These are phyloP conservation scores for Hecatera dysodea DNA, from an alignment of 2,888 invertebrate genomes.

Conservation along the genomic window DNA sequence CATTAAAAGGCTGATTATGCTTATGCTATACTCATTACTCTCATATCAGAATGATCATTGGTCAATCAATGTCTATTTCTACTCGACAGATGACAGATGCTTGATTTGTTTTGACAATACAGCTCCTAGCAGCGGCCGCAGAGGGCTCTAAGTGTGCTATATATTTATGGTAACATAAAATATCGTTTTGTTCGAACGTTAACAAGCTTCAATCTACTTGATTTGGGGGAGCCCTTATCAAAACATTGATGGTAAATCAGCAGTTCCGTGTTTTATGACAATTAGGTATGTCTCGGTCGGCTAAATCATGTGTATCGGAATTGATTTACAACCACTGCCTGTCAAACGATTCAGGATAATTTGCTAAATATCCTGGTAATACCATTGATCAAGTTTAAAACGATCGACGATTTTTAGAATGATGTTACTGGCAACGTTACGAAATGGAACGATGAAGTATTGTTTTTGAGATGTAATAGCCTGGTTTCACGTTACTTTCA, in stretches of 20 bases:
- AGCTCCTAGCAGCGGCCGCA: neutral
- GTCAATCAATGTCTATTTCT: too few relatives aligned
- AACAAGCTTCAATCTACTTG: neutral
- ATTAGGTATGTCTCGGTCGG: slow-evolving; percentile 24
- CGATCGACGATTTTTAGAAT: neutral
- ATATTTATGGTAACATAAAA: slow-evolving; percentile 12
- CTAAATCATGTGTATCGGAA: slow-evolving; percentile 4
- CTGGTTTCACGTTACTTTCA: neutral
- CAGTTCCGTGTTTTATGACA: slow-evolving; percentile 41
- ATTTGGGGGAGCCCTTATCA: slow-evolving; percentile 12
- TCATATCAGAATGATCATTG: too few relatives aligned
- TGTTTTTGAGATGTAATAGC: neutral
- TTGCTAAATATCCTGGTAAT: slow-evolving; percentile 9
- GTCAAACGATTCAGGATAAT: neutral
- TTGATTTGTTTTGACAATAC: neutral
- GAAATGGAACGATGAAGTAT: neutral
- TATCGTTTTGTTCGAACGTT: slow-evolving; percentile 23
- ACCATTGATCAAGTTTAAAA: slow-evolving; percentile 10
- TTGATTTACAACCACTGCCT: slow-evolving; percentile 30
- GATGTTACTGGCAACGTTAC: neutral
- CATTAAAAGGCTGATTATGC: too few relatives aligned
- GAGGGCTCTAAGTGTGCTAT: neutral
- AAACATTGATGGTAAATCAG: slow-evolving; percentile 30
- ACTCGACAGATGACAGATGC: too few relatives aligned
- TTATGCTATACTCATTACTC: too few relatives aligned